Evolutionary conservation across 1,140 invertebrate genomes (phyloP), one percentile per base, ranked within the genome.

Genomic region (Tetramorium alpestre): DNA sequence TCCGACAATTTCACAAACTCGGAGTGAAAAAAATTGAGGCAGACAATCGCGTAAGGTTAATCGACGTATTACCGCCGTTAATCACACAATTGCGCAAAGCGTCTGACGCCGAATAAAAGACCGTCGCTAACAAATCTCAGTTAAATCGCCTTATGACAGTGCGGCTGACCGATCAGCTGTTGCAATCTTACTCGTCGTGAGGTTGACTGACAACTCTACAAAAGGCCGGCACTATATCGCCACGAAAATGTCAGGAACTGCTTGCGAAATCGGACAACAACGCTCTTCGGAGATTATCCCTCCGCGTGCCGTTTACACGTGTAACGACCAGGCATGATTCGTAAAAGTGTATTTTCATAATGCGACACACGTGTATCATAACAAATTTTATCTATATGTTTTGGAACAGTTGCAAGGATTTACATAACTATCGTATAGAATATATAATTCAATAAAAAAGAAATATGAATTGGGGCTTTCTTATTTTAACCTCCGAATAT

Each of bases 221-320:
- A 92, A 91, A 94, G 91, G 87, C 91, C 90, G 89, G 89, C 86
- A 85, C 82, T 86, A 84, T 51, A 54, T 85, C 64, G 86, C 87
- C 81, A 93, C 90, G 93, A 93, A 93, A 94, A 94, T 94, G 93
- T 93, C 93, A 94, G 89, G 91, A 81, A 78, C 67, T 72, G 88
- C 54, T 94, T 94, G 92, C 89, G 93, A 91, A 93, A 94, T 82
- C 64, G 67, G 80, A 89, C 72, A 85, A 85, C 88, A 51, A 56
- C 72, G 16, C 25, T 54, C 78, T 70, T 65, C 33, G 33, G n/a
- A 88, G 75, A 89, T 86, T 75, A 81, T 88, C 88, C 13, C 28
- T 38, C 16, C 16, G 75, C 18, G 18, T 44, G 64, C 18, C 44
- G 54, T 16, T 87, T 88, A 69, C 51, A 47, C 13, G n/a, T 33